These are phyloP conservation scores for Rhopilema esculentum DNA, from an alignment of 30 jellyfish, hydroid and myxozoan species.

Conservation along the genomic window DNA sequence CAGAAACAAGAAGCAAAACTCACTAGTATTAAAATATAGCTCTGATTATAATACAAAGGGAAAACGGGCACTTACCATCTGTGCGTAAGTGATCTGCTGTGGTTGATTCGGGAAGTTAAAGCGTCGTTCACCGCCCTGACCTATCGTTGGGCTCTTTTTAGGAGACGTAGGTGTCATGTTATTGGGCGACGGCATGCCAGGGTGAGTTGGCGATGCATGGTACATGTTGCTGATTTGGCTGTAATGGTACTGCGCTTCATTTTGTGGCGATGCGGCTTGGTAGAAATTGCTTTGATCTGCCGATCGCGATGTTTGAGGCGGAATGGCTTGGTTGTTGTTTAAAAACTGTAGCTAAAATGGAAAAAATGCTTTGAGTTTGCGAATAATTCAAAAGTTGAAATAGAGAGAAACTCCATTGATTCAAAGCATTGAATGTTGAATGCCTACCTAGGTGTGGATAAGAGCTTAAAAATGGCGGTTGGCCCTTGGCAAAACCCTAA, in stretches of 20 bases:
- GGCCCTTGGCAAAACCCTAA: too few relatives aligned
- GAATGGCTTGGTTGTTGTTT: conserved; percentile 45
- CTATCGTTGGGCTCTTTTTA: conserved; percentile 61
- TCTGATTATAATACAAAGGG: background rate
- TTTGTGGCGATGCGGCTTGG: conserved; percentile 55
- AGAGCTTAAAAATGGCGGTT: too few relatives aligned
- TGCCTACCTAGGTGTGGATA: too few relatives aligned
- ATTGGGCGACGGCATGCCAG: conserved; percentile 59
- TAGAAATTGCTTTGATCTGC: conserved; percentile 46
- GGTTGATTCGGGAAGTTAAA: conserved; percentile 47
- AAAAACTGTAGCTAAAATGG: conserved; percentile 55
- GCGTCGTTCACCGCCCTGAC: conserved; percentile 24
- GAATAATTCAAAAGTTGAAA: background rate
- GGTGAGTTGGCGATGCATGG: conserved; percentile 62
- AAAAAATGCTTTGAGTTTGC: background rate
- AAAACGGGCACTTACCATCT: conserved; percentile 9
- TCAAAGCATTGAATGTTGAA: too few relatives aligned
- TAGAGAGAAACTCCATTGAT: too few relatives aligned
- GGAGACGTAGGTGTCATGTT: conserved; percentile 64
- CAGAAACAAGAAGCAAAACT: too few relatives aligned
- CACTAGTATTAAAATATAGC: background rate
- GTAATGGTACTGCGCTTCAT: conserved; percentile 58
- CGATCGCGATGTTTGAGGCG: conserved; percentile 41
- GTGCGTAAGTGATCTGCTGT: conserved; percentile 42
- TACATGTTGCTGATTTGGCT: conserved; percentile 45